Conservation (phyloP, 1,140 invertebrate genomes). For the Drosophila lacertosa region DNA sequence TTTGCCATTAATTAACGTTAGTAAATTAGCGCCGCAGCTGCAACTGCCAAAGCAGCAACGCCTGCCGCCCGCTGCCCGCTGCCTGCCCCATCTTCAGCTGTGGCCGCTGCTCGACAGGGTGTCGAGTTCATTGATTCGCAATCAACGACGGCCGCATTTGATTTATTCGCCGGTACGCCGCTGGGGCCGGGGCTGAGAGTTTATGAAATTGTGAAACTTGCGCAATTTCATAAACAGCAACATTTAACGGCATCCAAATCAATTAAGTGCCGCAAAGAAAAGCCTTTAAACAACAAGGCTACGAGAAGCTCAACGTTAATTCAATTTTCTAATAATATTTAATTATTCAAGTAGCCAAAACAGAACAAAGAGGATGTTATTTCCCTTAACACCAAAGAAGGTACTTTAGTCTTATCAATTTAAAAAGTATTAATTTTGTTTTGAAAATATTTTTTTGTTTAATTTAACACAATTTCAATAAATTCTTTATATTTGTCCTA, state of each 20-base stretch:
- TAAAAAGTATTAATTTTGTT: no score
- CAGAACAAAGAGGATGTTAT: no score
- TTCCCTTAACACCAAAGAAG: no score
- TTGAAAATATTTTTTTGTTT: no score
- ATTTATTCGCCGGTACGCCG: constrained; percentile 36
- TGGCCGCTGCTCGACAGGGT: constrained; percentile 6
- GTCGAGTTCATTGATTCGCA: constrained; percentile 58
- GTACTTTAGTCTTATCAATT: no score
- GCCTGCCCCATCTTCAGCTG: background rate
- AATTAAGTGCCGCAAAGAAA: constrained; percentile 12
- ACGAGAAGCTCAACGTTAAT: no score
- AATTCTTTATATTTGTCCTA: no score
- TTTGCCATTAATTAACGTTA: constrained; percentile 78
- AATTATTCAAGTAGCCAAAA: no score
- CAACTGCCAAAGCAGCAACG: constrained; percentile 33
- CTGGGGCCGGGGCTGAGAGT: background rate
- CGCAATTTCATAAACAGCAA: constrained; percentile 45
- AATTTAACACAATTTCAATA: no score
- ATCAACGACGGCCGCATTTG: constrained; percentile 37
- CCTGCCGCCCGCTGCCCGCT: background rate
- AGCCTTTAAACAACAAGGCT: no score
- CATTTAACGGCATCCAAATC: constrained; percentile 25
- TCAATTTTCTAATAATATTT: no score
- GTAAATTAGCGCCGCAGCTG: constrained; percentile 66
- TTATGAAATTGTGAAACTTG: constrained; percentile 14